Evolutionary conservation across 1,140 invertebrate genomes (phyloP).

Genomic region (Pristionchus pacificus): DNA sequence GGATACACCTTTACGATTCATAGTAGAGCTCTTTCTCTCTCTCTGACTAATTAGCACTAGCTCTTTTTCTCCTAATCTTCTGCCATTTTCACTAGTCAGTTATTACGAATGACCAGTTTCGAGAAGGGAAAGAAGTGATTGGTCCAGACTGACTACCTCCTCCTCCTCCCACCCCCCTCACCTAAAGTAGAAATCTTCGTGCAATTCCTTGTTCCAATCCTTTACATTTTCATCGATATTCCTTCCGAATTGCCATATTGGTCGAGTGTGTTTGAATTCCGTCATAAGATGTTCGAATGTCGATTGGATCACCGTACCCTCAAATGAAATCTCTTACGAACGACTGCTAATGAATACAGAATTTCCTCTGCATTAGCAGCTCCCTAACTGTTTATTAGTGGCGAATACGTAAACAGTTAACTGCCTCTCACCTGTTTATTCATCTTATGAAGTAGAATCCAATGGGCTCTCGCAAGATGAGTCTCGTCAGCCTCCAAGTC

Average conservation of each 20-base stretch:
- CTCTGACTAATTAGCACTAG: neutral
- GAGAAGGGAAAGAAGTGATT: no score
- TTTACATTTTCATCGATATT: constrained; percentile 34
- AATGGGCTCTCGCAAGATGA: constrained; percentile 47
- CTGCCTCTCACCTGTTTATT: constrained; percentile 55
- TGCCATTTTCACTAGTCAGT: no score
- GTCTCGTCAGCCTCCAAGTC: constrained; percentile 22
- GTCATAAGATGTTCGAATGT: constrained; percentile 45
- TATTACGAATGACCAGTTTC: no score
- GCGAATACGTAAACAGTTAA: no score
- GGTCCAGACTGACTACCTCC: no score
- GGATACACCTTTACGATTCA: no score
- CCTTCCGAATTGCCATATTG: constrained; percentile 52
- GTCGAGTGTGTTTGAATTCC: constrained; percentile 46
- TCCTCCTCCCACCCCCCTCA: neutral
- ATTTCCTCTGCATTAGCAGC: no score
- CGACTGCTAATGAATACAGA: no score
- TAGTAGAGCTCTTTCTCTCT: neutral
- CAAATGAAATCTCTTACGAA: constrained; percentile 13
- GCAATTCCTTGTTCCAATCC: constrained; percentile 31
- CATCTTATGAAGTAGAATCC: constrained; percentile 53
- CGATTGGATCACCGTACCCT: constrained; percentile 41
- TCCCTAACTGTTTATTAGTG: no score
- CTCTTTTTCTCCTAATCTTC: neutral
- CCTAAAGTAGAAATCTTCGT: constrained; percentile 39